Evolutionary conservation across 2,797 vertebrate species (phyloP), one percentile per base, ranked within the genome.

Genomic region (Acridotheres tristis): DNA sequence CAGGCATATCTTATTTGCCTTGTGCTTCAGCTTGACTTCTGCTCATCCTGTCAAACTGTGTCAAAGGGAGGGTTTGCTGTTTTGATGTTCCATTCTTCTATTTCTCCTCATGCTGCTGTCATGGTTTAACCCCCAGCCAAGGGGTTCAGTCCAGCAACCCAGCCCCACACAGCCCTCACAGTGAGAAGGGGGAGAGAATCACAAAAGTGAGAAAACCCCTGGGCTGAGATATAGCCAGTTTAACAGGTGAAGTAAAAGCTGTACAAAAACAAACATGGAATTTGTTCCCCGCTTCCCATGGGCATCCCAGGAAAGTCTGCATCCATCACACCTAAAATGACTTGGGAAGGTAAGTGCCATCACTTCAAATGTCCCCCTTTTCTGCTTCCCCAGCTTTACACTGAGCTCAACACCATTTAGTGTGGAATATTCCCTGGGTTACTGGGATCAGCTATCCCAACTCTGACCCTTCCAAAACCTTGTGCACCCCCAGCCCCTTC

Each of bases 1-100:
- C 81, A 80, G 11, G 78, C 68, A 13, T 54, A 77, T 53, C 71
- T 96, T 92, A 89, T 53, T 79, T 90, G 94, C 92, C 76, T 76
- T 80, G 91, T 47, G 32, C 85, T 96, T 96, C 86, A 96, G 68
- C 38, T 84, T 89, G 40, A 96, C 89, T 97, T 90, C 89, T 50
- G 80, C 45, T 78, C 75, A 43, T 82, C 72, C 77, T 67, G 59
- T 86, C 92, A 96, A 94, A 58, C 29, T 63, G 50, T 38, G 34
- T 88, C 82, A 72, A 55, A 63, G 75, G 51, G 36, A 87, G 48
- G 43, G 58, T 88, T 94, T 48, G 38, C 38, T 68, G 42, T 68
- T 92, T 63, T 90, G 78, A 93, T 88, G 94, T 51, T 77, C 72
- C 19, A 36, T 45, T 83, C 32, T 80, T 92, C 80, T 53, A 58